Evolutionary conservation across 2,797 vertebrate genomes (phyloP).

Genomic region (Labeo calbasu): DNA sequence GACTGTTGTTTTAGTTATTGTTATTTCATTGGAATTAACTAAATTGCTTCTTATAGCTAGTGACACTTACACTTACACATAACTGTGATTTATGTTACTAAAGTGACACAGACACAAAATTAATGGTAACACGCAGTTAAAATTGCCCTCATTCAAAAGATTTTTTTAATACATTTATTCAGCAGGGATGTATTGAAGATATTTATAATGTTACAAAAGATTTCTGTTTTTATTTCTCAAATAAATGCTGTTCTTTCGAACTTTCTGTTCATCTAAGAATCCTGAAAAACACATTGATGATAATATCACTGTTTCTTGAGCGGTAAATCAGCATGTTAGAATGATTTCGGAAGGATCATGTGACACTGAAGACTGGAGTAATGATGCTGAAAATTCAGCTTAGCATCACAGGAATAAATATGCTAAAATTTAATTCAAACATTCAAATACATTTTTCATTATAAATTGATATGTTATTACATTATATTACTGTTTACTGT

Average conservation of each 20-base stretch:
- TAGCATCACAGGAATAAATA: too few species aligned
- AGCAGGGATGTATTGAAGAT: background rate
- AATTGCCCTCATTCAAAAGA: background rate
- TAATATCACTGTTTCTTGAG: background rate
- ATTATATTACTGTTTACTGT: background rate
- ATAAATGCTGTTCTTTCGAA: background rate
- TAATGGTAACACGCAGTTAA: background rate
- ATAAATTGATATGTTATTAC: background rate
- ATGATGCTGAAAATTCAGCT: background rate
- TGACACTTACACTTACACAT: background rate
- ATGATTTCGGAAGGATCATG: background rate
- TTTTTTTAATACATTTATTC: background rate
- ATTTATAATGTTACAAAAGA: background rate
- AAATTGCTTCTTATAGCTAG: background rate
- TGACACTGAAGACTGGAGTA: background rate
- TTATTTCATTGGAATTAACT: background rate
- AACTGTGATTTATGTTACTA: background rate
- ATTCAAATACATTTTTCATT: background rate
- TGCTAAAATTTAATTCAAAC: too few species aligned
- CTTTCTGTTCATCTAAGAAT: background rate
- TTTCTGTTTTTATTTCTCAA: background rate
- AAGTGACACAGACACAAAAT: background rate
- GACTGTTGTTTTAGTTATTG: background rate
- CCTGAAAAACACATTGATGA: background rate
- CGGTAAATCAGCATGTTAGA: background rate